Base-by-base conservation (phyloP, 2,113 vertebrate species). In the Oenanthe melanoleuca region DNA sequence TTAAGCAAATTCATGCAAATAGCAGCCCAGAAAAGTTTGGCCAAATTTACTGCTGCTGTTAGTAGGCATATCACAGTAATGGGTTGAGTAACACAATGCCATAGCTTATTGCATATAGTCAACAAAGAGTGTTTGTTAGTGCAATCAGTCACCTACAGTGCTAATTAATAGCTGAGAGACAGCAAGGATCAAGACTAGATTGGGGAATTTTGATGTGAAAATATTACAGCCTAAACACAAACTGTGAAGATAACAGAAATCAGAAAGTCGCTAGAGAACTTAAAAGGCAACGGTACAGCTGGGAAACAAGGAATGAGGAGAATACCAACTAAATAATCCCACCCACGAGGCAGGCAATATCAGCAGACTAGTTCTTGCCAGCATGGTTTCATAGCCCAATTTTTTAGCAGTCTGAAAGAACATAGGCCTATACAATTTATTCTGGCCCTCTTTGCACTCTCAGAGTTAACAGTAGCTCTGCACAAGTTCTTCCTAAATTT, bases 1-100 rank as follows among this genome's bases (percentile, higher is more conserved):
- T 84, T 73, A 97, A 40, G 34, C 66, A 72, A 67, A 95, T 69
- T 82, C 95, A 97, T 95, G 96, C 92, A 96, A 89, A 88, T 34
- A 79, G 80, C 59, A 91, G 85, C 53, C 83, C n/a, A 93, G 88
- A 94, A 97, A 93, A 47, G 28, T 80, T 4, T 72, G 66, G 80
- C 59, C 88, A 83, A 94, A 80, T 95, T 89, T 59, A 88, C 37
- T 69, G 49, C 57, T 77, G 38, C 40, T 92, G 74, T 95, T 96
- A 95, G 86, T 83, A 72, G 61, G 84, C 67, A 60, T 34, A 72
- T 89, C 84, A 92, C 85, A 91, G 33, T 59, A 85, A 66, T 61
- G 69, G 57, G 28, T 8, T 92, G 90, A 96, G 82, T 89, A 95
- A 96, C 93, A 83, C 7, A n/a, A 92, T 72, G 79, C 40, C 1